Base-by-base conservation (phyloP, 1,140 invertebrate species). In the Argopecten irradians region DNA sequence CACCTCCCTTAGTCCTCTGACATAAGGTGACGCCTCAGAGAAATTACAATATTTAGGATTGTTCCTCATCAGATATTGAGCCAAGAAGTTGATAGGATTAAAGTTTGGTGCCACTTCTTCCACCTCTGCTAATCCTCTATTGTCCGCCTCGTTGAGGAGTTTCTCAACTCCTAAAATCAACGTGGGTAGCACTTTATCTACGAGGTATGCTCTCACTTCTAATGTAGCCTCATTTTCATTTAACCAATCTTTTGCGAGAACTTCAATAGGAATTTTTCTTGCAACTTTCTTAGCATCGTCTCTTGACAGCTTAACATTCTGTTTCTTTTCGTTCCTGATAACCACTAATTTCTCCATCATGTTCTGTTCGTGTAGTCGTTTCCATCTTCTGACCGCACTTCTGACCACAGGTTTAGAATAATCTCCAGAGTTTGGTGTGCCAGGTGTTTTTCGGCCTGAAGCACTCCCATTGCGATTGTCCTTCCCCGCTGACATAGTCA, bases 41-140 rank as follows among this genome's bases (percentile, higher is more conserved):
- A 95, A 94, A 86, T 95, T 95, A 91, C 94, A 94, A 87, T 94
- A 95, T 84, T 90, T 89, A 86, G 95, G 95, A 88, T 96, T 96
- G 90, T 96, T 95, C 86, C 95, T 92, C 93, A 96, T 94, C 82
- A 96, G 90, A 90, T 95, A 95, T 90, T 95, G 94, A 34, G 95
- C 95, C n/a, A 96, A 87, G 87, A 92, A 95, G 91, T 96, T 95
- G 8, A 96, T 92, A 1, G 95, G 95, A 90, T 96, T 96, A 90
- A 96, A 96, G 88, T 95, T 93, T 28, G 93, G 89, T 87, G 95
- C 93, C 39, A 90, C 88, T 84, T 92, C 91, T 14, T 91, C 92
- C 36, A 89, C 89, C 13, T 93, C 91, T 28, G 93, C 91, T 34
- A 96, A 86, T 32, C 92, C 93, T 88, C 92, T 86, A 46, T 93